Conservation (phyloP, 2,797 vertebrate species). For the Taenioides sp. region DNA sequence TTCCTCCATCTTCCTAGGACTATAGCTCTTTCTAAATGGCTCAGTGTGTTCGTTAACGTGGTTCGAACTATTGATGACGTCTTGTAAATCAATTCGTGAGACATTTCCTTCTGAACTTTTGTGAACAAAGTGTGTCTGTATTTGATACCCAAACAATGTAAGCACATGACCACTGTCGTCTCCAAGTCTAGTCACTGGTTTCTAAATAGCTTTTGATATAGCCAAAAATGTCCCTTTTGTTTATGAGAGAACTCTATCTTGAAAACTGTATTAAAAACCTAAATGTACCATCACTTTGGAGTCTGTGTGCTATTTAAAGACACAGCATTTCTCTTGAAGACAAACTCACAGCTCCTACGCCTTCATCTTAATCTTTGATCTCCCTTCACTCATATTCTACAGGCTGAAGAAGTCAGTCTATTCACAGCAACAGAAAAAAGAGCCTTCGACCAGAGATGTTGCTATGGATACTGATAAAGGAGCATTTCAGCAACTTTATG, state of each 20-base stretch:
- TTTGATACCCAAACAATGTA: conserved; percentile 72
- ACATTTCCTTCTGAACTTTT: conserved; percentile 68
- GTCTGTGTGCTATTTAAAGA: conserved; percentile 19
- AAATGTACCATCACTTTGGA: conserved; percentile 54
- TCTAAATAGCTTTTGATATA: conserved; percentile 82
- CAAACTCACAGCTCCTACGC: neutral
- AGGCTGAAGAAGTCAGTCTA: conserved; percentile 10
- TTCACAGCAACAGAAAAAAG: conserved; percentile 15
- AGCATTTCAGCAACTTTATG: neutral
- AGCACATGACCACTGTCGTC: conserved; percentile 72
- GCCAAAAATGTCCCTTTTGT: conserved; percentile 75
- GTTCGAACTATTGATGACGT: conserved; percentile 75
- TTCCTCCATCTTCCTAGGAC: conserved; percentile 67
- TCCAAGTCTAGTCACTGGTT: conserved; percentile 75
- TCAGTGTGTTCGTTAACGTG: conserved; percentile 76
- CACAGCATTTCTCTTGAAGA: neutral
- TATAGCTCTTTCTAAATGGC: conserved; percentile 74
- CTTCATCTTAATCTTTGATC: conserved; percentile 20
- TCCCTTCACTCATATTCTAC: neutral
- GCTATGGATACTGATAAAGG: conserved; percentile 28
- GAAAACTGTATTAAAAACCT: conserved; percentile 75
- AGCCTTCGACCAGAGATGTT: conserved; percentile 20
- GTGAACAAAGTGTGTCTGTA: conserved; percentile 73
- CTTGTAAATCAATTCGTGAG: conserved; percentile 75
- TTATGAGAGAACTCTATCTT: conserved; percentile 77